Conservation (phyloP, 1,140 invertebrate genomes). For the Caenorhabditis brenneri region DNA sequence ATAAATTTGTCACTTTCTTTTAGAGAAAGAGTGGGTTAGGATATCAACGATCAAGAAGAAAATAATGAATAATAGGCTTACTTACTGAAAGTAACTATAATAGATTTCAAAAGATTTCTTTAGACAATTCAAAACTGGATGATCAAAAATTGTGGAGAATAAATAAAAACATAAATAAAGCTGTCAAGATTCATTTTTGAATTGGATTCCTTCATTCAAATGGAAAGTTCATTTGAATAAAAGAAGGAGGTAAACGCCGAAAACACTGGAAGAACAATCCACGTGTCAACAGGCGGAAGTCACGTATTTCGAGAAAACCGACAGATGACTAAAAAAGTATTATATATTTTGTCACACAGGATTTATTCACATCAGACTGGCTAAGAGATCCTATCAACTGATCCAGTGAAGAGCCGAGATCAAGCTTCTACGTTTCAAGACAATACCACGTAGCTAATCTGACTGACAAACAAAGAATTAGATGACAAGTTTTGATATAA, state of each 20-base stretch:
- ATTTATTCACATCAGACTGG: slow-evolving; percentile 5
- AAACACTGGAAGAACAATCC: not conserved
- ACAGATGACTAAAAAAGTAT: not conserved
- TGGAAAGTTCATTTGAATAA: not conserved
- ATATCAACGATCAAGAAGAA: not conserved
- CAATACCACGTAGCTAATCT: not conserved
- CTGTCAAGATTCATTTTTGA: too few relatives aligned
- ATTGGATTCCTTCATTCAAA: not conserved
- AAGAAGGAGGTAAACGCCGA: not conserved
- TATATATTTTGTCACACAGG: not conserved
- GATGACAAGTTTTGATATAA: not conserved
- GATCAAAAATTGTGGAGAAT: not conserved
- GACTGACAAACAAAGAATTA: slow-evolving; percentile 11
- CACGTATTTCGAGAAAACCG: not conserved
- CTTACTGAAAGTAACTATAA: not conserved
- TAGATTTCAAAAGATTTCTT: not conserved
- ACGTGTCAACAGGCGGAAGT: not conserved
- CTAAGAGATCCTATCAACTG: not conserved
- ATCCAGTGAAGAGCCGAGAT: not conserved
- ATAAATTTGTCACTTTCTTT: not conserved
- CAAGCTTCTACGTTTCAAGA: not conserved
- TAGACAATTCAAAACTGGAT: not conserved
- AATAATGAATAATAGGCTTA: not conserved
- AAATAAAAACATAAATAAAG: too few relatives aligned
- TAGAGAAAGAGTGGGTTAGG: not conserved